These are phyloP conservation scores for Petrocephalus microphthalmus DNA, from an alignment of 2,113 vertebrate genomes.

Conservation along the genomic window DNA sequence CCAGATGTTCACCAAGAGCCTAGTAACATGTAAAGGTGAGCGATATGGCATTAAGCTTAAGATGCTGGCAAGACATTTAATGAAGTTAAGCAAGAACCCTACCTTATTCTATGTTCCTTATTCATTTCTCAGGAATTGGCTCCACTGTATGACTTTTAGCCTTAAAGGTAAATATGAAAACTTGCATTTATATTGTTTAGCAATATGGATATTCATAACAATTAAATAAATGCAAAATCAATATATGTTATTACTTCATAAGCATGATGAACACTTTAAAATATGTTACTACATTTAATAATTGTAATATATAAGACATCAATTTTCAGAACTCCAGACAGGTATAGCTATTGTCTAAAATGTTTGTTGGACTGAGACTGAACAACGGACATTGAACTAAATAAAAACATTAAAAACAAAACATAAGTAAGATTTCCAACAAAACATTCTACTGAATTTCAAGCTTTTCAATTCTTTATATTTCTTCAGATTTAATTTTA, in stretches of 20 bases:
- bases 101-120: not conserved
- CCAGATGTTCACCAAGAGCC: not conserved
- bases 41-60: not conserved
- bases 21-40: not conserved
- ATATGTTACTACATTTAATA: too few relatives aligned
- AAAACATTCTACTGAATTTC: constrained; percentile 24
- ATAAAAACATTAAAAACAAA: constrained; percentile 22
- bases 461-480: not conserved
- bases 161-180: not conserved
- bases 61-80: not conserved
- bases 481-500: not conserved
- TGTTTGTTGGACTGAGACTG: constrained; percentile 33
- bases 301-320: too few relatives aligned
- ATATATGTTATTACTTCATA: not conserved
- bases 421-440: constrained; percentile 23
- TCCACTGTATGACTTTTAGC: not conserved
- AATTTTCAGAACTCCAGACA: constrained; percentile 24
- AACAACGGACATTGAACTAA: constrained; percentile 27
- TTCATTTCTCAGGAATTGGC: not conserved
- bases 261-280: too few relatives aligned
- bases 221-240: not conserved
- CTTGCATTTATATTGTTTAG: not conserved
- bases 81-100: not conserved
- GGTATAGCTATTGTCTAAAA: constrained; percentile 25
- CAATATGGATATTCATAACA: not conserved